Percentiles rank a stretch among this genome's conserved stretches.
Conservation (phyloP, 30 jellyfish, hydroid and myxozoan genomes). For the Turritopsis dohrnii region DNA sequence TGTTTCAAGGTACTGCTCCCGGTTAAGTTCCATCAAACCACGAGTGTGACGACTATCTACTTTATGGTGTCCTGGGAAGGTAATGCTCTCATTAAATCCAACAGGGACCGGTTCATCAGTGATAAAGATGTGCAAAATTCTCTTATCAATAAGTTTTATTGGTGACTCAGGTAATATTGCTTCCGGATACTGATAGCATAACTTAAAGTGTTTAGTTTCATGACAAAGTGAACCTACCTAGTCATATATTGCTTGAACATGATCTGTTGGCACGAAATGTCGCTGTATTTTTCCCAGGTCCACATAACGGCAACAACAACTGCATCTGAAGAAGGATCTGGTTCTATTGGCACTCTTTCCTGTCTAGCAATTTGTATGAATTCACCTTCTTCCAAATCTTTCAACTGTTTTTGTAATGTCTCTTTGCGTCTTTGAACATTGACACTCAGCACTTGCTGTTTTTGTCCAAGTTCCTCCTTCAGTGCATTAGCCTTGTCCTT, state of each 20-base stretch:
- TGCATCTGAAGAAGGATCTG: neutral
- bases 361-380: neutral
- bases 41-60: neutral
- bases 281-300: neutral
- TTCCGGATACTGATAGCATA: neutral
- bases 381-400: neutral
- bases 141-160: neutral
- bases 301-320: neutral
- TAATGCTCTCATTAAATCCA: neutral
- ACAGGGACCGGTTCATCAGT: neutral
- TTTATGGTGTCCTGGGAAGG: conserved; percentile 5
- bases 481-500: conserved; percentile 1
- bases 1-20: neutral
- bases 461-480: conserved; percentile 2
- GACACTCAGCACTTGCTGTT: neutral
- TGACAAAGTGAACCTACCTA: conserved; percentile 2
- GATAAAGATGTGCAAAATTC: neutral
- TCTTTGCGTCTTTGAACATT: neutral
- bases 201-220: neutral
- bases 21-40: neutral
- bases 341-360: conserved; percentile 1
- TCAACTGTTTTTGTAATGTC: neutral
- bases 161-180: neutral
- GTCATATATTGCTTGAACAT: neutral
- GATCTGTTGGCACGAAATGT: neutral